These are phyloP conservation scores for Homarus gammarus DNA, from an alignment of 2,888 invertebrate species.

Conservation along the genomic window DNA sequence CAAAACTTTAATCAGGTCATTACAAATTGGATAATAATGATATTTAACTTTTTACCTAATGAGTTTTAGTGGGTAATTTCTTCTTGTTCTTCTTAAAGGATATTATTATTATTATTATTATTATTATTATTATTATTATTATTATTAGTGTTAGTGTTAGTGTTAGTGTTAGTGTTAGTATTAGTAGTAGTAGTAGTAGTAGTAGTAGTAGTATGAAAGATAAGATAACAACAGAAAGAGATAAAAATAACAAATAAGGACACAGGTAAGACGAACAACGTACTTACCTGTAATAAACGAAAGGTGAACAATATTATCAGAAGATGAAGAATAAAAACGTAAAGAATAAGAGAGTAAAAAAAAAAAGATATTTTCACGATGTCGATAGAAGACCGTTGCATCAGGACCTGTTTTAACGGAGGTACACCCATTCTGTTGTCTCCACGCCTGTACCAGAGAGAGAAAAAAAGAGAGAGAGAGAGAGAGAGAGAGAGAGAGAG, in stretches of 20 bases:
- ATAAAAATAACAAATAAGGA: background rate
- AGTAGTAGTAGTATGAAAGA: background rate
- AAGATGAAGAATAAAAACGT: background rate
- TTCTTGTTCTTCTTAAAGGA: no score
- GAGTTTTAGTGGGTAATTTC: no score
- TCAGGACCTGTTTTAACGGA: background rate
- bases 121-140: no score
- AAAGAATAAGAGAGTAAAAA: background rate
- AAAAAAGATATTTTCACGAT: background rate
- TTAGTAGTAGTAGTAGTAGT: no score
- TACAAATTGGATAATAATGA: no score
- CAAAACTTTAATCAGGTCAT: no score
- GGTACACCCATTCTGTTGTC: background rate
- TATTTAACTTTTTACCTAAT: no score
- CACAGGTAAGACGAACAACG: no score
- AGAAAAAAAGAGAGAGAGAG: constrained; percentile 28
- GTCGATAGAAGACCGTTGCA: background rate
- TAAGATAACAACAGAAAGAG: background rate
- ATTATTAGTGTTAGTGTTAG: no score
- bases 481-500: constrained; percentile 13
- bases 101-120: no score
- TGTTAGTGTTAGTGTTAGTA: no score
- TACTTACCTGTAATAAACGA: background rate
- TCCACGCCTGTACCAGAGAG: constrained; percentile 4
- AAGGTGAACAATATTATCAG: background rate